Evolutionary conservation across 2,797 vertebrate species (phyloP).

Genomic region (Pteropus rufus): DNA sequence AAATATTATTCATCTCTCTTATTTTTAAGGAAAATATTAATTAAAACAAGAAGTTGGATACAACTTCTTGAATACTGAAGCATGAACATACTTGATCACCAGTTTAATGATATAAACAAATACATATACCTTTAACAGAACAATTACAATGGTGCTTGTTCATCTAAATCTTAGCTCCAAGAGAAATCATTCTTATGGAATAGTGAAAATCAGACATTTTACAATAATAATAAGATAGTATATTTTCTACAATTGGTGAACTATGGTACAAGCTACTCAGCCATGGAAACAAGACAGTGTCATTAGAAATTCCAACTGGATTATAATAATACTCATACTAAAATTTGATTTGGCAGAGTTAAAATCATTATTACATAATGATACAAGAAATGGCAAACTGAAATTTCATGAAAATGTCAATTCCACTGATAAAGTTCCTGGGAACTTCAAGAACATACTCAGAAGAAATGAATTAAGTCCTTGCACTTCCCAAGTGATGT

Average conservation of each 20-base stretch:
- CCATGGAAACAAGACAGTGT: constrained; percentile 86
- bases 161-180: constrained; percentile 79
- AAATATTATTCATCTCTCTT: not conserved
- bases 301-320: constrained; percentile 47
- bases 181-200: constrained; percentile 58
- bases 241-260: constrained; percentile 76
- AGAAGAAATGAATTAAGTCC: not conserved
- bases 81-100: not conserved
- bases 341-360: constrained; percentile 48
- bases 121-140: constrained; percentile 36
- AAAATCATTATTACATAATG: constrained; percentile 38
- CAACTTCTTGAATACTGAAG: not conserved
- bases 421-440: constrained; percentile 28
- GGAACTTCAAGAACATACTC: constrained; percentile 28
- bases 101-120: constrained; percentile 31
- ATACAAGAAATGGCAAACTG: constrained; percentile 23
- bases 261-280: constrained; percentile 78
- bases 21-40: constrained; percentile 42
- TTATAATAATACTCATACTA: constrained; percentile 3
- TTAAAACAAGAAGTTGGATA: constrained; percentile 25
- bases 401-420: constrained; percentile 45
- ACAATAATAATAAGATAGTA: constrained; percentile 5
- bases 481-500: not conserved
- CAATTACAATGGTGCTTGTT: constrained; percentile 78
- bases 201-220: constrained; percentile 63